phyloP scores from a whole-genome alignment of 2,113 vertebrate genomes.

The Oncorhynchus gorbuscha region DNA sequence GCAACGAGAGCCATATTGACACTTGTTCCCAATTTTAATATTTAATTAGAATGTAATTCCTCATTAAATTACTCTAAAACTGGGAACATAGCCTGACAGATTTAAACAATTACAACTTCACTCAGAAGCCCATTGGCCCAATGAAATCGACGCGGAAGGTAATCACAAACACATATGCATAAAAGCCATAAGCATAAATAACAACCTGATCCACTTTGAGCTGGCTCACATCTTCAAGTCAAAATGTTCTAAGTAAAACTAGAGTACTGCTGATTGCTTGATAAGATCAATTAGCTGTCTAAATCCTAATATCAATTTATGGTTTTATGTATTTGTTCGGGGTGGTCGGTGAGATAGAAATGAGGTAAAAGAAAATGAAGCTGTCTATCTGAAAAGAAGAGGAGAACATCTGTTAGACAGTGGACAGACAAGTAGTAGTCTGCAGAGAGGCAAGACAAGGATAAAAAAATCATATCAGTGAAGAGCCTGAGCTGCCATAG shows the following conservation, averaged over 20 bases:
- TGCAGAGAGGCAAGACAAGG: conserved; percentile 82
- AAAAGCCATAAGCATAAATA: conserved; percentile 62
- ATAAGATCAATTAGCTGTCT: conserved; percentile 44
- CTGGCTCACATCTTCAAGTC: neutral
- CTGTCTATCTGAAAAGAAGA: conserved; percentile 60
- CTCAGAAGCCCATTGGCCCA: conserved; percentile 59
- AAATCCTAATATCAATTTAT: conserved; percentile 5
- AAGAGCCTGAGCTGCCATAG: conserved; percentile 77
- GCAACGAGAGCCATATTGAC: conserved; percentile 93
- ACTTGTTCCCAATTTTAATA: conserved; percentile 94
- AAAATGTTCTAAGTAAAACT: neutral
- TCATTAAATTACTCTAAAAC: conserved; percentile 89
- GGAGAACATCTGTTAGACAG: conserved; percentile 65
- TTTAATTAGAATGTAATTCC: conserved; percentile 95
- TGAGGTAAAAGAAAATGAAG: conserved; percentile 22
- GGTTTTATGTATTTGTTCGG: conserved; percentile 43
- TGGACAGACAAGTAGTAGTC: conserved; percentile 63
- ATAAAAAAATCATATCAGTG: conserved; percentile 83
- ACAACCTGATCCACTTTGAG: neutral
- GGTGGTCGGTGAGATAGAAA: conserved; percentile 24
- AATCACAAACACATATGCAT: conserved; percentile 53
- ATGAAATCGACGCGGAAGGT: conserved; percentile 49
- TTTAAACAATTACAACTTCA: conserved; percentile 80
- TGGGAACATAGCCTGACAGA: conserved; percentile 84
- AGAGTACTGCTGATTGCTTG: conserved; percentile 27